Base-by-base conservation (phyloP, 2,797 vertebrate species). In the Acanthurus lineatus region DNA sequence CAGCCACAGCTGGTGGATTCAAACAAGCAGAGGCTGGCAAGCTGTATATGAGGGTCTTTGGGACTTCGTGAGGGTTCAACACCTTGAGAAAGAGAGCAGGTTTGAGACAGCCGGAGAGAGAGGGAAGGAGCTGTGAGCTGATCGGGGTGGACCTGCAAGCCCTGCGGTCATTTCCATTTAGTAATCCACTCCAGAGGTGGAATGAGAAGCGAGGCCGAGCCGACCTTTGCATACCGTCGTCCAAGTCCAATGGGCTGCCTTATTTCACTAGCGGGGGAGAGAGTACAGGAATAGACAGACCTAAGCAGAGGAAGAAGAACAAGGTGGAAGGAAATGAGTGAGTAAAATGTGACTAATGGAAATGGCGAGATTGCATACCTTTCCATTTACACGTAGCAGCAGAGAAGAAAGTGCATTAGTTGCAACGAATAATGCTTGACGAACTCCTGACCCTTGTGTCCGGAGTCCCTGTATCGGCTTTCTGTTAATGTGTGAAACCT, bases 91-190 rank as follows among this genome's bases (percentile, higher is more conserved):
- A 71, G 32, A 48, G 68, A 61, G 62, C 40, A 3, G 22, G 73
- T 57, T 67, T 47, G 53, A 65, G 64, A 42, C 35, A 40, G 64
- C 51, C 22, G 3, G 20, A 53, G 65, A 62, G 52, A 20, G 72
- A 14, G 32, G 42, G 49, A 78, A 61, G 25, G 51, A 80, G 81
- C 63, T 42, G 51, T 49, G 77, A 85, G 76, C 84, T 79, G 82
- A 89, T 90, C 79, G 65, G 61, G 54, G 64, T 51, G 70, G 60
- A 78, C 84, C 85, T 22, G n/a, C 3, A 6, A 76, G 78, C 84
- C 79, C 82, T 22, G 71, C 60, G 76, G 86, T 77, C 79, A 83
- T 91, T 91, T 93, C 89, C 86, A 88, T 93, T 91, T 86, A 85
- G 85, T 89, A 78, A 89, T 91, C 83, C 82, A 82, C 83, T 88